phyloP scores from a whole-genome alignment of 1,140 invertebrate genomes.

The Caenorhabditis tropicalis region DNA sequence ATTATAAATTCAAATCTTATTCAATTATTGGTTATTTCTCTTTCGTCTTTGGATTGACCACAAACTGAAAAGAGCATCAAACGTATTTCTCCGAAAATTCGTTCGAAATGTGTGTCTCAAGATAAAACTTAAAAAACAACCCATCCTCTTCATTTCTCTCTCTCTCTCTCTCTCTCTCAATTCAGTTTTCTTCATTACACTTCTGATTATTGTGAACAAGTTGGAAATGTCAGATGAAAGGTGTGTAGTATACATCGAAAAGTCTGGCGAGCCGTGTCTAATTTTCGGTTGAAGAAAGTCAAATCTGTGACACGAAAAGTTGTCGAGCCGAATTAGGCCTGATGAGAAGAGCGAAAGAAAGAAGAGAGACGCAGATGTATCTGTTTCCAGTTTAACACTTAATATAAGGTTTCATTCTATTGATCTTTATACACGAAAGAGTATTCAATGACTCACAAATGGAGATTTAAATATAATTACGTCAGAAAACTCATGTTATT shows the following conservation, averaged over 20 bases:
- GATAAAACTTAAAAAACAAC: too few species aligned
- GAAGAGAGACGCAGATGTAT: neutral
- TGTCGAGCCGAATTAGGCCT: slow-evolving; percentile 37
- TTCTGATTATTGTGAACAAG: neutral
- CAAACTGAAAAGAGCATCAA: too few species aligned
- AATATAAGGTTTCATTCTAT: neutral
- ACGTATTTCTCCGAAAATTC: too few species aligned
- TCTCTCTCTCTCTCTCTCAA: neutral
- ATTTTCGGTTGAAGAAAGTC: slow-evolving; percentile 2
- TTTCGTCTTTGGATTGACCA: too few species aligned
- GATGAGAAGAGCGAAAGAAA: slow-evolving; percentile 1
- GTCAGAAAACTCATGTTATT: neutral
- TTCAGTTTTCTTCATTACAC: neutral
- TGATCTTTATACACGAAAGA: neutral
- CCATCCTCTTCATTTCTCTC: too few species aligned
- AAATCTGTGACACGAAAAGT: slow-evolving; percentile 38
- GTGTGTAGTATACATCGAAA: slow-evolving; percentile 7
- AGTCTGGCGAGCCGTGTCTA: slow-evolving; percentile 31
- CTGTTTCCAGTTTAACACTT: slow-evolving; percentile 13
- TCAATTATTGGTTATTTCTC: neutral
- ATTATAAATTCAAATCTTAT: neutral
- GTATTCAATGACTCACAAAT: neutral
- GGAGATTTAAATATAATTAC: neutral
- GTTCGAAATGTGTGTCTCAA: too few species aligned
- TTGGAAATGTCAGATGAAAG: slow-evolving; percentile 33